Conservation (phyloP, 2,113 vertebrate species). For the Montifringilla adamsi region DNA sequence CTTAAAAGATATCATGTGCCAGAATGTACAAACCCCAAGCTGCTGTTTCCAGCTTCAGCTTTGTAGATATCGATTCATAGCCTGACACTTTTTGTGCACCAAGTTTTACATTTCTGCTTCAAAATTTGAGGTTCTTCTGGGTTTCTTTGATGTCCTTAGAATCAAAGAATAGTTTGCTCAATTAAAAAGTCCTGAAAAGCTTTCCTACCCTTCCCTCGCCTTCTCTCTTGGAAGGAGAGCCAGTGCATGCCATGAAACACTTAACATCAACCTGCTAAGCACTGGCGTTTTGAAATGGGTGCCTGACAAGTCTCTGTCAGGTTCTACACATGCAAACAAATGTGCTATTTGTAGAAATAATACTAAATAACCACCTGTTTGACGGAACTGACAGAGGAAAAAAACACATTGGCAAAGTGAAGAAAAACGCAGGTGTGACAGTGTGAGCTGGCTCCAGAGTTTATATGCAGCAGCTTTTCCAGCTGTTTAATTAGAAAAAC, state of each 20-base stretch:
- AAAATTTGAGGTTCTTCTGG: not conserved
- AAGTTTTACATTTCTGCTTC: not conserved
- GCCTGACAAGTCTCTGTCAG: not conserved
- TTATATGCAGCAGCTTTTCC: not conserved
- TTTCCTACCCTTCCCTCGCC: not conserved
- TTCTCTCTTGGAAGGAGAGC: not conserved
- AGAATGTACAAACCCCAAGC: not conserved
- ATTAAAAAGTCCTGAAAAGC: not conserved
- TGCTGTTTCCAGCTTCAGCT: not conserved
- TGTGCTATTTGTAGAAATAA: not conserved
- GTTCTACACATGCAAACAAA: not conserved
- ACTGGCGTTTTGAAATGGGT: not conserved
- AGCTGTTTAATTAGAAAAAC: not conserved
- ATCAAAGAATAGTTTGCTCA: not conserved
- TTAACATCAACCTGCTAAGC: not conserved
- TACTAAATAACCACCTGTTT: not conserved
- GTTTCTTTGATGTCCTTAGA: not conserved
- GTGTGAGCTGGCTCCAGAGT: not conserved
- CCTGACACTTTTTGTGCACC: not conserved
- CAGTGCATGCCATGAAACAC: not conserved
- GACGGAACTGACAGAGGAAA: not conserved
- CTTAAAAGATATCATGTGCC: rapidly evolving
- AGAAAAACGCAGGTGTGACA: not conserved
- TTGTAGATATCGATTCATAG: not conserved
- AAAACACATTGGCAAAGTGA: not conserved